phyloP scores from a whole-genome alignment of 2,797 vertebrate genomes.

The Sus cebifrons region DNA sequence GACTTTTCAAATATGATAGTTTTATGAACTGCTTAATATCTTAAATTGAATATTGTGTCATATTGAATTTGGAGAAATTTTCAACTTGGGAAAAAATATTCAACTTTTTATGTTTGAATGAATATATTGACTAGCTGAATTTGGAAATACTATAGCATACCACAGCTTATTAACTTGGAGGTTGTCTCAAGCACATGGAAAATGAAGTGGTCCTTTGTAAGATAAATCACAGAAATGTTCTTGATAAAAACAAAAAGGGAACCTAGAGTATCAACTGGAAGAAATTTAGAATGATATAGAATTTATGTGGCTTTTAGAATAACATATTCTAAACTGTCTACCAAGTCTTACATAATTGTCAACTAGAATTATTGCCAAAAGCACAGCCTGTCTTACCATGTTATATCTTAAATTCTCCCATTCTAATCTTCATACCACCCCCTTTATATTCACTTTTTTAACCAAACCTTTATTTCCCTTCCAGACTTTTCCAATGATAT shows the following conservation, averaged over 20 bases:
- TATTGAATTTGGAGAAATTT: conserved; percentile 52
- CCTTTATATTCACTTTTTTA: background rate
- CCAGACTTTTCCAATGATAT: background rate
- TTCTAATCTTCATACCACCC: background rate
- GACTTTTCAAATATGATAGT: background rate
- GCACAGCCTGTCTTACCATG: background rate
- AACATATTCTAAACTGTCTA: background rate
- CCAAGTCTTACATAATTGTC: background rate
- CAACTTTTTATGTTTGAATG: background rate
- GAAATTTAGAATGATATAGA: conserved; percentile 37
- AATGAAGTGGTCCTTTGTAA: conserved; percentile 27
- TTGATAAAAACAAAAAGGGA: background rate
- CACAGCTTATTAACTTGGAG: background rate
- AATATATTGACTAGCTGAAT: background rate
- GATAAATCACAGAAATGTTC: conserved; percentile 43
- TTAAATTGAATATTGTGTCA: conserved; percentile 59
- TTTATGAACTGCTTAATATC: conserved; percentile 66
- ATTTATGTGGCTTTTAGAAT: conserved; percentile 3
- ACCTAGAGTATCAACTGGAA: background rate
- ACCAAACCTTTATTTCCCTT: background rate
- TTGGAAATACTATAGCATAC: background rate
- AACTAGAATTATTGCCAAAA: background rate
- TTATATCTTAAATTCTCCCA: background rate
- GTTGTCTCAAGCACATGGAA: background rate
- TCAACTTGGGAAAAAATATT: conserved; percentile 36